phyloP scores from a whole-genome alignment of 2,797 vertebrate species.

The Silurus lanzhouensis region DNA sequence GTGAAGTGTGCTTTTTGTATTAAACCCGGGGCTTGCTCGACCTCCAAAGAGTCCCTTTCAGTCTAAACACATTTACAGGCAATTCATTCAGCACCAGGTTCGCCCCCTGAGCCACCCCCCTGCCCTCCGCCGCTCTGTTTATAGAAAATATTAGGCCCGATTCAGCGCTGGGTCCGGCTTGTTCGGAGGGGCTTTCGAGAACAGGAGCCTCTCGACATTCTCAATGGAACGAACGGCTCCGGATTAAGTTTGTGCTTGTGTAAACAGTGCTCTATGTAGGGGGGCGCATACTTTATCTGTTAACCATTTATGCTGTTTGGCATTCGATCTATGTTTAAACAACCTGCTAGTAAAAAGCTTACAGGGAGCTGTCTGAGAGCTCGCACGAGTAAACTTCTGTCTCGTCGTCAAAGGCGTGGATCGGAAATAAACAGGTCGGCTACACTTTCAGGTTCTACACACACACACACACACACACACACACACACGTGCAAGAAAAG shows the following conservation, averaged over 20 bases:
- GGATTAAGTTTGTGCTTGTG: slow-evolving; percentile 50
- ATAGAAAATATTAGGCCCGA: slow-evolving; percentile 42
- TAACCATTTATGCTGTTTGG: slow-evolving; percentile 36
- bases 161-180: slow-evolving; percentile 24
- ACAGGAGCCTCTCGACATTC: slow-evolving; percentile 46
- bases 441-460: neutral
- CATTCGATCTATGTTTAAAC: slow-evolving; percentile 31
- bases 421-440: slow-evolving; percentile 29
- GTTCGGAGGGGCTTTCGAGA: slow-evolving; percentile 46
- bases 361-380: neutral
- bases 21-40: neutral
- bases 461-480: slow-evolving; percentile 12
- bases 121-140: slow-evolving; percentile 36
- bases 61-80: slow-evolving; percentile 47
- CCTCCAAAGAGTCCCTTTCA: slow-evolving; percentile 7
- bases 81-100: slow-evolving; percentile 31
- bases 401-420: neutral
- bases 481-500: slow-evolving; percentile 20
- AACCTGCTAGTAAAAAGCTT: slow-evolving; percentile 8
- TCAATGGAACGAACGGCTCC: slow-evolving; percentile 24
- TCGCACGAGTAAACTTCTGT: neutral
- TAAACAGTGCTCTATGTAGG: slow-evolving; percentile 51
- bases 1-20: neutral
- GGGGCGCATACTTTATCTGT: slow-evolving; percentile 23
- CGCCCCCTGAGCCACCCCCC: neutral